phyloP scores from a whole-genome alignment of 1,140 invertebrate species.

The Drosophila seguyi region DNA sequence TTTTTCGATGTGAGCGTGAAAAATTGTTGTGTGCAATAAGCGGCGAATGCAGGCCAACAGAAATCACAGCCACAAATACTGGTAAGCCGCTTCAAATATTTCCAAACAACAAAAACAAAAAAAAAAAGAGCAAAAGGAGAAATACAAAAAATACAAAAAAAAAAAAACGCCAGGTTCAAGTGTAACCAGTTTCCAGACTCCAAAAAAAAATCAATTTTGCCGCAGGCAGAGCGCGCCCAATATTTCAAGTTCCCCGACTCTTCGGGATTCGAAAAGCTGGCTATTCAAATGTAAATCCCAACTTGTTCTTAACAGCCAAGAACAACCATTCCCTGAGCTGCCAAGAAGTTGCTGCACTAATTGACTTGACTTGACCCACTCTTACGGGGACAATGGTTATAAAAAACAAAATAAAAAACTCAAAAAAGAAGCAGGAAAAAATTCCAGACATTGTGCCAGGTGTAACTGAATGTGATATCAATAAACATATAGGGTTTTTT shows the following conservation, averaged over 20 bases:
- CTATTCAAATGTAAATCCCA: conserved; percentile 72
- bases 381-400: conserved; percentile 1
- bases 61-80: conserved; percentile 23
- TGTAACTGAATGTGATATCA: not conserved
- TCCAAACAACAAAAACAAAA: conserved; percentile 39
- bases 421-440: not conserved
- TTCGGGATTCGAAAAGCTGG: conserved; percentile 28
- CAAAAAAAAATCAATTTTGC: conserved; percentile 30
- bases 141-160: conserved; percentile 19
- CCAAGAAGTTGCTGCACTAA: conserved; percentile 26
- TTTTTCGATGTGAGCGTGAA: conserved; percentile 49
- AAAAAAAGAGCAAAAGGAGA: conserved; percentile 22
- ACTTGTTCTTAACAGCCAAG: conserved; percentile 58
- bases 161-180: conserved; percentile 69
- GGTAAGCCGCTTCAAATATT: conserved; percentile 69
- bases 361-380: conserved; percentile 28
- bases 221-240: conserved; percentile 47
- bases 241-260: conserved; percentile 57
- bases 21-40: conserved; percentile 69
- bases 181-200: conserved; percentile 76
- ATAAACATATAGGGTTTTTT: not conserved
- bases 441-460: not conserved
- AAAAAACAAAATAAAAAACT: not conserved
- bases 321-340: conserved; percentile 29
- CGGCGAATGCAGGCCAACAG: conserved; percentile 71